Evolutionary conservation across 2,888 invertebrate species (phyloP).

Genomic region (Zootermopsis nevadensis): DNA sequence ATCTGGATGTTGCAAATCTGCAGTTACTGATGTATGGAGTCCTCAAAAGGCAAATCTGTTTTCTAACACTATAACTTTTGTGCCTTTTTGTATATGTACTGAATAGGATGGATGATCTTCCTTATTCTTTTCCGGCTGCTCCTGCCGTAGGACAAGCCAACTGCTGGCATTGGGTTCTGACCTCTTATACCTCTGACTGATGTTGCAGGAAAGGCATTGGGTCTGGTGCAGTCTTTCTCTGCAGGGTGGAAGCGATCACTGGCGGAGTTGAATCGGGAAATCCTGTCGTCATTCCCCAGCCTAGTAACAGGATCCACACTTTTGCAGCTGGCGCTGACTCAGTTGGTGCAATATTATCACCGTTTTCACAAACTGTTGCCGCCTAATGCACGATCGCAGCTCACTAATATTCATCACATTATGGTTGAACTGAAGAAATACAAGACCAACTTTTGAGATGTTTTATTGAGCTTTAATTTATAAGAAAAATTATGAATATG

Average conservation of each 20-base stretch:
- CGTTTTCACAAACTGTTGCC: constrained; percentile 94
- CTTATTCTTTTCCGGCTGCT: too few species aligned
- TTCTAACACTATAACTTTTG: too few species aligned
- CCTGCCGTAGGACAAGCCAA: too few species aligned
- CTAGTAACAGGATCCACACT: constrained; percentile 95
- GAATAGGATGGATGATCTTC: too few species aligned
- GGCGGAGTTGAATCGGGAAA: constrained; percentile 94
- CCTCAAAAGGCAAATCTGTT: too few species aligned
- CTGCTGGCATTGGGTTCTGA: too few species aligned
- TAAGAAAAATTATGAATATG: background rate
- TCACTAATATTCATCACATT: constrained; percentile 97
- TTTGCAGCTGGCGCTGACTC: constrained; percentile 93
- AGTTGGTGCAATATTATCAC: constrained; percentile 97
- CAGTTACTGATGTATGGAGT: too few species aligned
- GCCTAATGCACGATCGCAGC: constrained; percentile 85
- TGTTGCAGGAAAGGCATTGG: constrained; percentile 76
- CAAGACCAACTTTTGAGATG: constrained; percentile 69
- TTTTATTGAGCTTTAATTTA: background rate
- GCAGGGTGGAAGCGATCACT: constrained; percentile 95
- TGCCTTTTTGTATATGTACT: too few species aligned
- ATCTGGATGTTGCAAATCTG: too few species aligned
- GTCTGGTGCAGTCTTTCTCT: constrained; percentile 89
- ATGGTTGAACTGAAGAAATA: constrained; percentile 99
- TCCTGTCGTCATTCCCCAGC: constrained; percentile 94
- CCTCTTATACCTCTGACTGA: background rate